A percentile compares a stretch with the other conserved stretches of the same genome.
phyloP scores from a whole-genome alignment of 2,888 invertebrate species.

The Crocallis elinguaria region DNA sequence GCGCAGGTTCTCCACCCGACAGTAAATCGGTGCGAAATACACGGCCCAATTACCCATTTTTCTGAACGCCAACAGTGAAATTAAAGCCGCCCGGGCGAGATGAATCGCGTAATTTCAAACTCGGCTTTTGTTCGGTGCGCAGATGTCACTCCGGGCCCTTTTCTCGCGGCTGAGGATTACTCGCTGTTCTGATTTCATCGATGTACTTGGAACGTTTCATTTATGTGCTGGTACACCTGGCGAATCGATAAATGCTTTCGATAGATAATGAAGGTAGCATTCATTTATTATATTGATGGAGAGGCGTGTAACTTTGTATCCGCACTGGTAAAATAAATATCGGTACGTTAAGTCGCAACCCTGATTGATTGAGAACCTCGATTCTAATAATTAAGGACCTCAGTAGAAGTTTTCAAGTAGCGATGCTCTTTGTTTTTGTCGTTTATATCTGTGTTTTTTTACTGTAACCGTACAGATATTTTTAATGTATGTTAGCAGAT shows the following conservation, averaged over 20 bases:
- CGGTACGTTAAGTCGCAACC: no score
- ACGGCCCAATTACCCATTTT: constrained; percentile 73
- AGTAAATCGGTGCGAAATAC: constrained; percentile 41
- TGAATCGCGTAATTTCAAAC: constrained; percentile 76
- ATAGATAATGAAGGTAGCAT: constrained; percentile 15
- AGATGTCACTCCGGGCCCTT: constrained; percentile 59
- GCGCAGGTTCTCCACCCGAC: constrained; percentile 7
- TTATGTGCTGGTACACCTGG: constrained; percentile 14
- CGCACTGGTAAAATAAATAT: neutral
- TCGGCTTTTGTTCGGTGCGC: constrained; percentile 60
- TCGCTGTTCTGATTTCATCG: constrained; percentile 49
- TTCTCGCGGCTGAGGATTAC: constrained; percentile 46
- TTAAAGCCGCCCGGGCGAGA: constrained; percentile 62
- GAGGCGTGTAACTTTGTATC: neutral
- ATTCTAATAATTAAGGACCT: no score
- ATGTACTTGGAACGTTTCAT: constrained; percentile 30
- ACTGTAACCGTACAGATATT: no score
- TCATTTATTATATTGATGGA: neutral
- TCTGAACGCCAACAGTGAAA: constrained; percentile 63
- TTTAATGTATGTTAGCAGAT: no score
- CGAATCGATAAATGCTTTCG: constrained; percentile 17
- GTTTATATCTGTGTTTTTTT: no score
- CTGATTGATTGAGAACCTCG: no score
- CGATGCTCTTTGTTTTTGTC: no score
- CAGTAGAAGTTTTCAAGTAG: no score